Base-by-base conservation (phyloP, 2,888 invertebrate species). In the Clitarchus hookeri region DNA sequence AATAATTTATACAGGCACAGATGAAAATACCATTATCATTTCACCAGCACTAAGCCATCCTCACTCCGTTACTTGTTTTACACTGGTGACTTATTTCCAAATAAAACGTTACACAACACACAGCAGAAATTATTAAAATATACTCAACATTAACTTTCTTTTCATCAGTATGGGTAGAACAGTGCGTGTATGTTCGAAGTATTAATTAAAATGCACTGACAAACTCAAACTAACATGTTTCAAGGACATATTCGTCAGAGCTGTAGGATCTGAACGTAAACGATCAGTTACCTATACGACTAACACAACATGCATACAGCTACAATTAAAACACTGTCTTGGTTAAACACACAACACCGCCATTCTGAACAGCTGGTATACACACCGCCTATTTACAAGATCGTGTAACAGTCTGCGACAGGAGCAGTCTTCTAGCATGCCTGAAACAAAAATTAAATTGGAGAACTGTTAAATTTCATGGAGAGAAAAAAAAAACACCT, bases 241-340 rank as follows among this genome's bases (percentile, higher is more conserved):
- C 1, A 48, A 48, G 11, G 48, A 8, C 11, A 13, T 48, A 48
- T n/a, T 65, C n/a, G 6, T 65, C 65, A 65, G 65, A 19, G 65
- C 19, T 65, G n/a, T 9, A n/a, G n/a, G 16, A 65, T 23, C n/a
- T n/a, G 65, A 65, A 16, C 0, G n/a, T 65, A 9, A n/a, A 19
- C 16, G 0, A 23, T n/a, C 65, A 65, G 65, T 65, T 65, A 23
- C 48, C 48, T 65, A 65, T 23, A 65, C 1, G 8, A 65, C 19
- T 65, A 65, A 19, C 11, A 11, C 11, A 11, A 65, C 65, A 65
- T 23, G 16, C n/a, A 65, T n/a, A 65, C 19, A 8, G 16, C n/a
- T 65, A 65, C n/a, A 65, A 65, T 65, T n/a, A 65, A 65, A 65
- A n/a, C 65, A 65, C n/a, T n/a, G n/a, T 65, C 65, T 65, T 53